Evolutionary conservation across 2,888 invertebrate species (phyloP), one percentile per base, ranked within the genome.

Genomic region (Drosophila pseudotakahashii): DNA sequence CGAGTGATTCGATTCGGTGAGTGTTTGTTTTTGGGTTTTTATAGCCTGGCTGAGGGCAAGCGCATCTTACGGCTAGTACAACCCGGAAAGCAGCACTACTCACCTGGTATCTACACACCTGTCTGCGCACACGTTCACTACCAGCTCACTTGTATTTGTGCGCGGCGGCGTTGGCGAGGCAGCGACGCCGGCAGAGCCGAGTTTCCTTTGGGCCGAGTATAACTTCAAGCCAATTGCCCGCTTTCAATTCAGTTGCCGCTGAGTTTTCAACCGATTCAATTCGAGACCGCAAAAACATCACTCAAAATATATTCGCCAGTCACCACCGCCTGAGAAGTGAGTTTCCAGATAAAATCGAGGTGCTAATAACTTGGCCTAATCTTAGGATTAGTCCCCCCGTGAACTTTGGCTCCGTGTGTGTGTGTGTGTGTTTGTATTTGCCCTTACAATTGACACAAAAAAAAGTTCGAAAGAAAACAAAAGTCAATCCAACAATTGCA

Each of bases 211-310:
- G 72, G 75, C 68, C 84, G 79, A 77, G 79, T 90, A 90, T 90
- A 90, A 89, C 90, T 90, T 89, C 77, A 78, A 81, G 85, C 78
- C 79, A 83, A 79, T 84, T 84, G 79, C 69, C 59, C 77, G 78
- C 77, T 84, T 86, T 75, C 75, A 76, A 77, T 86, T 91, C 86
- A 91, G 91, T 91, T 79, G 85, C 68, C 80, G 88, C 80, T 89
- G 84, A 84, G 87, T 87, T 79, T 82, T 88, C 90, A 85, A 76
- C 88, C 71, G 80, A 85, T 80, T 77, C 89, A 76, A 83, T 85
- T 84, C 76, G 69, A 72, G 59, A 72, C 52, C 63, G 42, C 30
- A 45, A 67, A 62, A 67, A 62, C 52, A 36, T 9, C 51, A 62
- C 39, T 47, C 55, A 16, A 60, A 55, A 23, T 4, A 34, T 34